Base-by-base conservation (phyloP, 2,113 vertebrate species). In the Pandion haliaetus region DNA sequence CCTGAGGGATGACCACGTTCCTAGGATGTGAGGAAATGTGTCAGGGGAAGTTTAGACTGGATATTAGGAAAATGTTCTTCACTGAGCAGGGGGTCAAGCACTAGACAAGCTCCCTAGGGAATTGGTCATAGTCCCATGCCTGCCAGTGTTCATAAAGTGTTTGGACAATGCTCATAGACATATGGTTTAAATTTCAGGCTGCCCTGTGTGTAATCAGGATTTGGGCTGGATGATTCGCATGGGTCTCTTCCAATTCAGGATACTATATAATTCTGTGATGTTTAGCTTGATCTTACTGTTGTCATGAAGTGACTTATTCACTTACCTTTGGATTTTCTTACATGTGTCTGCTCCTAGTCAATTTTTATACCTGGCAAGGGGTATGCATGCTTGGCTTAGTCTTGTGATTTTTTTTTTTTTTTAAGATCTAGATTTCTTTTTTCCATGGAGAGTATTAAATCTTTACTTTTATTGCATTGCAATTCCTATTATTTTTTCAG, bases 41-140 rank as follows among this genome's bases (percentile, higher is more conserved):
- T 66, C 14, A 62, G 14, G 6, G 14, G 14, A 50, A 67, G 18
- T 50, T 50, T 18, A 50, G 26, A 38, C 9, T 32, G 36, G n/a
- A 23, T 74, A 62, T 19, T 54, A 57, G 29, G n/a, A 74, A 52
- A 44, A 85, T 26, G 9, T 38, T 65, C 26, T 84, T 73, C 57
- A 54, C 6, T 36, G 32, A 32, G 58, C 54, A 32, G 14, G 21
- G 40, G 18, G 12, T 59, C n/a, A 49, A 76, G 28, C 29, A 47
- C 42, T 49, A 29, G 50, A 24, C 15, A 49, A 49, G 5, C 19
- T 67, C 8, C 8, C 12, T 25, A 42, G 25, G 23, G 28, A 63
- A 17, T 0, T 47, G n/a, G 36, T n/a, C 31, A 36, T 25, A 14
- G 10, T 12, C 31, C 10, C 20, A n/a, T 25, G 13, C 7, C 36